Evolutionary conservation across 2,797 vertebrate species (phyloP).

Genomic region (Eulemur mongoz): DNA sequence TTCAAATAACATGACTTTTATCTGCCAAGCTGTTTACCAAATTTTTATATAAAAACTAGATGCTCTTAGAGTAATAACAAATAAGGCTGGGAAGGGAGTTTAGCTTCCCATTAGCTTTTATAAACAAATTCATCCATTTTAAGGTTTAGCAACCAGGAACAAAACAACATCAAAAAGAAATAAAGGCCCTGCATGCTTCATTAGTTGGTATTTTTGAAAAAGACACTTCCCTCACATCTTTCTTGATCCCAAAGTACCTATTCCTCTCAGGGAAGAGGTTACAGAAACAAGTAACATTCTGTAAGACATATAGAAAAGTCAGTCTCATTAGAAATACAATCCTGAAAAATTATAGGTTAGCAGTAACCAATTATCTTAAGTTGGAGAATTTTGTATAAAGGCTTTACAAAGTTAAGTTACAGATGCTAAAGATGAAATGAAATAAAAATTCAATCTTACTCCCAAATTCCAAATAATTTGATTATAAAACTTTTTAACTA

Average conservation of each 20-base stretch:
- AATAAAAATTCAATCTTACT: slow-evolving; percentile 20
- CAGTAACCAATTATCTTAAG: background rate
- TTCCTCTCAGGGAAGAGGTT: background rate
- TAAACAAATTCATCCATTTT: slow-evolving; percentile 9
- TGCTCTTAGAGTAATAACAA: background rate
- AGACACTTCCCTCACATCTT: background rate
- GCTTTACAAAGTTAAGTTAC: background rate
- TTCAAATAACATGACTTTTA: slow-evolving; percentile 39
- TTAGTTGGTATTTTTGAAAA: slow-evolving; percentile 29
- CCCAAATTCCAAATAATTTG: background rate
- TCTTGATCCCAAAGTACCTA: slow-evolving; percentile 19
- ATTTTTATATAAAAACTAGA: slow-evolving; percentile 38
- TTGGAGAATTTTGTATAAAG: slow-evolving; percentile 18
- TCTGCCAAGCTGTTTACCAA: background rate
- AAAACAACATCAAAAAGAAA: background rate
- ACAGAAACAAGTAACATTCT: background rate
- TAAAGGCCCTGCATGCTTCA: background rate
- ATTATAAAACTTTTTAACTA: slow-evolving; percentile 27
- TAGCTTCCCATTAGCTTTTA: background rate
- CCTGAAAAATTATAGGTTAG: background rate
- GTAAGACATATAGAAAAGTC: background rate
- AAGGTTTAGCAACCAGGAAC: background rate
- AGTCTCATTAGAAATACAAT: slow-evolving; percentile 31
- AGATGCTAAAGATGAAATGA: background rate
- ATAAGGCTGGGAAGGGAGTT: background rate